Evolutionary conservation across 2,888 invertebrate species (phyloP).

Genomic region (Diplazon laetatorius): DNA sequence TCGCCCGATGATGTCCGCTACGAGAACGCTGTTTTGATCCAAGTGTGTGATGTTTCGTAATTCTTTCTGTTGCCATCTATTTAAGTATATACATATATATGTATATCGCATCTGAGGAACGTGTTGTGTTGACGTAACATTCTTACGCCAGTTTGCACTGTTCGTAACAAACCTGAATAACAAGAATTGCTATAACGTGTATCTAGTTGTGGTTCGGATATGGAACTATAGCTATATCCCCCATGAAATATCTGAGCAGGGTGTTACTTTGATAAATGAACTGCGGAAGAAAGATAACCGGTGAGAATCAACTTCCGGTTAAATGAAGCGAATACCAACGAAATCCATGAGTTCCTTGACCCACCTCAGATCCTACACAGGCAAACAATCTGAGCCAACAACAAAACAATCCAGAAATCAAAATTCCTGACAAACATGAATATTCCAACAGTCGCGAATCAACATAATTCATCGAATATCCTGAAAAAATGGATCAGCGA

Average conservation of each 20-base stretch:
- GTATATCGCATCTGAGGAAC: no score
- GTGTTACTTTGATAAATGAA: conserved; percentile 15
- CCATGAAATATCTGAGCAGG: background rate
- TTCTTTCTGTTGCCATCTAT: conserved; percentile 10
- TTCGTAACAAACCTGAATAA: background rate
- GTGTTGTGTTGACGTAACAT: background rate
- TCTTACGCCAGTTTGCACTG: background rate
- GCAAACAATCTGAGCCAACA: no score
- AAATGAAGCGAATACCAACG: conserved; percentile 8
- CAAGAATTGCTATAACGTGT: conserved; percentile 26
- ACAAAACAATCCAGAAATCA: no score
- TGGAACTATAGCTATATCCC: conserved; percentile 66
- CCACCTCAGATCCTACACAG: conserved; percentile 4
- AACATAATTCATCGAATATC: conserved; percentile 3
- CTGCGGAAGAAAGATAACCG: conserved; percentile 14
- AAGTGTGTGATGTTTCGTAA: background rate
- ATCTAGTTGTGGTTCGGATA: conserved; percentile 68
- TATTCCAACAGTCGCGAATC: background rate
- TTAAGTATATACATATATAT: no score
- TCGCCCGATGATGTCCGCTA: conserved; percentile 55
- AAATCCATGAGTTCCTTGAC: background rate
- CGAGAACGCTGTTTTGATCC: conserved; percentile 21
- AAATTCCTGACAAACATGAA: background rate
- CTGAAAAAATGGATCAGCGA: background rate
- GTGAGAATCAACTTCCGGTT: conserved; percentile 36